phyloP scores from a whole-genome alignment of 2,797 vertebrate species.

The Psittacula derbiana region DNA sequence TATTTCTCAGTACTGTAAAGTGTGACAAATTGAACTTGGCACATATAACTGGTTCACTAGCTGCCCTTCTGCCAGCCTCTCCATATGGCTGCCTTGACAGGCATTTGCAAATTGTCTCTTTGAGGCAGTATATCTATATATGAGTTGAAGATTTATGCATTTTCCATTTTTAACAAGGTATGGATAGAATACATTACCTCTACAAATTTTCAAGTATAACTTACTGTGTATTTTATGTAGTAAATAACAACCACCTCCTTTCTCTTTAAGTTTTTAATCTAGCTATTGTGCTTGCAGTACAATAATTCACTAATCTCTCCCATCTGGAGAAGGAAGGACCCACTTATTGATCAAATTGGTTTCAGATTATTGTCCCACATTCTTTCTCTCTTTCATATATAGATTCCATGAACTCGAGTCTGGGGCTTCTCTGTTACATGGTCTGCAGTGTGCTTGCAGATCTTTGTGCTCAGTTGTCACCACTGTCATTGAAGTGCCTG shows the following conservation, averaged over 20 bases:
- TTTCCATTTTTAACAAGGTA: background rate
- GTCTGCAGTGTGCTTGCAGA: background rate
- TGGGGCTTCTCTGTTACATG: background rate
- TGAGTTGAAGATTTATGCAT: background rate
- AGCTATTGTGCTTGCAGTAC: background rate
- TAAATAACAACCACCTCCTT: background rate
- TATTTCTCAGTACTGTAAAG: background rate
- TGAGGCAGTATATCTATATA: background rate
- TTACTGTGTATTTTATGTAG: background rate
- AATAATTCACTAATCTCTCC: background rate
- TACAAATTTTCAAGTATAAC: background rate
- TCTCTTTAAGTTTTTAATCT: background rate
- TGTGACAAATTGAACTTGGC: conserved; percentile 63
- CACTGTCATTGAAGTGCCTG: background rate
- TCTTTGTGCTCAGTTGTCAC: background rate
- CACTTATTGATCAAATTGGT: fast-evolving
- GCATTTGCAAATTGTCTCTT: conserved; percentile 26
- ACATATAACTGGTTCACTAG: conserved; percentile 65
- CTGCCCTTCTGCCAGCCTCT: conserved; percentile 59
- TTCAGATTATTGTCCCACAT: background rate
- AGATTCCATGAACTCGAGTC: fast-evolving
- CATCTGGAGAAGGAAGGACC: background rate
- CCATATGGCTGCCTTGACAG: conserved; percentile 51
- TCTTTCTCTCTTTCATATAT: background rate
- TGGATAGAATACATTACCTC: background rate